These are phyloP conservation scores for Chlorospingus semifuscus DNA, from an alignment of 2,797 vertebrate genomes.

Conservation along the genomic window DNA sequence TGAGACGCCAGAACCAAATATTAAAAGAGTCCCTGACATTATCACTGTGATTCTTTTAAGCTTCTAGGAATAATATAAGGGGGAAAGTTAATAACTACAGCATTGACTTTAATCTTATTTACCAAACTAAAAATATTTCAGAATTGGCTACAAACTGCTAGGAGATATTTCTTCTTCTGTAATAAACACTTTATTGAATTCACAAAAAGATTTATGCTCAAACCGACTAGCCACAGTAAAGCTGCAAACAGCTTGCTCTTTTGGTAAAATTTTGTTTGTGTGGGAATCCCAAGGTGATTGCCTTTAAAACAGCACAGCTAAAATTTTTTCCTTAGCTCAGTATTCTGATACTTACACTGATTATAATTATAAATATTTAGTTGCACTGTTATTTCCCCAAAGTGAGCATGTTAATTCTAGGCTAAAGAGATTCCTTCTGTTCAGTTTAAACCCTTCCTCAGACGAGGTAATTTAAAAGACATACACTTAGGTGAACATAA, in stretches of 20 bases:
- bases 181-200: background rate
- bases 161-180: background rate
- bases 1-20: background rate
- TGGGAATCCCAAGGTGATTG: background rate
- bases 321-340: background rate
- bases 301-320: background rate
- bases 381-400: background rate
- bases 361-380: background rate
- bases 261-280: background rate
- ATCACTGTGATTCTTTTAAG: background rate
- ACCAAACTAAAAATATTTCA: background rate
- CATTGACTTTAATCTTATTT: background rate
- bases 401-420: background rate
- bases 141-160: background rate
- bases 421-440: background rate
- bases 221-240: background rate
- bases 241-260: background rate
- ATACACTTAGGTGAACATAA: background rate
- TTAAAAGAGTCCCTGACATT: background rate
- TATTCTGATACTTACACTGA: background rate
- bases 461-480: background rate
- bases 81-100: background rate
- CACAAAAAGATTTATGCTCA: background rate
- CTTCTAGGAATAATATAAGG: background rate
- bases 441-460: background rate